These are phyloP conservation scores for Ahaetulla prasina DNA, from an alignment of 2,113 vertebrate genomes.

Conservation along the genomic window DNA sequence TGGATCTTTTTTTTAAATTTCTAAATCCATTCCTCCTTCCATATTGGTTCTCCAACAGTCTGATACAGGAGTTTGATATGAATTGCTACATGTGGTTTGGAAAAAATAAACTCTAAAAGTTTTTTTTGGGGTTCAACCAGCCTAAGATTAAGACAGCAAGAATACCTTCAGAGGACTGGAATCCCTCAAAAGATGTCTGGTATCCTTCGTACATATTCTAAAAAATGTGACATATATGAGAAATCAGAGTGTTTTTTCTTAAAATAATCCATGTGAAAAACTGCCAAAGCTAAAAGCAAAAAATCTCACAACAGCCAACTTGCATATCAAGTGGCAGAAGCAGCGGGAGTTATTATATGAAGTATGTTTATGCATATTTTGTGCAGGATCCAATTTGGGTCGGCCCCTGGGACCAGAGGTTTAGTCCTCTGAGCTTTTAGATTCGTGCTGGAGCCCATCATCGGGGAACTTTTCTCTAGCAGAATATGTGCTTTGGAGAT, in stretches of 20 bases:
- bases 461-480: too few relatives aligned
- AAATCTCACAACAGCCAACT: not conserved
- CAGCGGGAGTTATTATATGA: not conserved
- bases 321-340: not conserved
- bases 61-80: not conserved
- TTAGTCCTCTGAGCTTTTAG: not conserved
- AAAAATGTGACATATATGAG: not conserved
- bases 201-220: not conserved
- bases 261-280: not conserved
- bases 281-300: not conserved
- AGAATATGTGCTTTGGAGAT: not conserved
- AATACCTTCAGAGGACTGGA: not conserved
- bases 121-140: not conserved
- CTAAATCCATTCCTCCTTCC: not conserved
- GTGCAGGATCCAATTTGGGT: not conserved
- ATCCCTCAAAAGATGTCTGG: not conserved
- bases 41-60: not conserved
- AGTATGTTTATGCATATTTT: not conserved
- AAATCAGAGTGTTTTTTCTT: not conserved
- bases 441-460: not conserved
- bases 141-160: not conserved
- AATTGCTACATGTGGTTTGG: not conserved
- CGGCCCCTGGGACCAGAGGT: not conserved
- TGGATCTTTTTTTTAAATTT: not conserved
- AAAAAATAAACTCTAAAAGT: not conserved